Conservation (phyloP, 30 jellyfish, hydroid and myxozoan species). For the Aurelia aurita region DNA sequence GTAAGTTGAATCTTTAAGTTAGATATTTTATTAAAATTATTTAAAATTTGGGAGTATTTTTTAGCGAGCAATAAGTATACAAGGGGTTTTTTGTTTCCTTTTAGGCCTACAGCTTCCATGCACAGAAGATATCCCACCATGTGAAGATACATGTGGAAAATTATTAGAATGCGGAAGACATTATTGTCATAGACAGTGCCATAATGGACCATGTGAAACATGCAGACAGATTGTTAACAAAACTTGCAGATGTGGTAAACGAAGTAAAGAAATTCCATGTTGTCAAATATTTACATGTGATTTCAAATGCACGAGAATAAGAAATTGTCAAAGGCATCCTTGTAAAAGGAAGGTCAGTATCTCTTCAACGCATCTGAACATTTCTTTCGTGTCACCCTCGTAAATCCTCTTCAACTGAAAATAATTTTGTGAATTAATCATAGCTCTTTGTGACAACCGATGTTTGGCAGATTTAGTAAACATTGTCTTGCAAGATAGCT, state of each 20-base stretch:
- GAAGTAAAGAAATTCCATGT: slow-evolving; percentile 87
- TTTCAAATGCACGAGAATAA: slow-evolving; percentile 73
- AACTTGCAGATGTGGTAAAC: slow-evolving; percentile 85
- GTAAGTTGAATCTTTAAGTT: no score
- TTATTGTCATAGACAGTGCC: slow-evolving; percentile 85
- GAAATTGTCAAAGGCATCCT: slow-evolving; percentile 89
- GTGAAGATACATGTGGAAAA: slow-evolving; percentile 93
- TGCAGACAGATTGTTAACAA: slow-evolving; percentile 84
- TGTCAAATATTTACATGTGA: slow-evolving; percentile 82
- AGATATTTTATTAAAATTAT: no score
- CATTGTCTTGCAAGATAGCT: no score
- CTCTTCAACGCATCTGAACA: no score
- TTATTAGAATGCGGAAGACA: slow-evolving; percentile 84
- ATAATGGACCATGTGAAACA: slow-evolving; percentile 92
- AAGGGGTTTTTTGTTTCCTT: background rate
- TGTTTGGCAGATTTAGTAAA: no score
- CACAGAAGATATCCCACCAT: slow-evolving; percentile 82
- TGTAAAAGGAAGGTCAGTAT: slow-evolving; percentile 85
- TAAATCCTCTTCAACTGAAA: no score
- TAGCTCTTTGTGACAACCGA: no score
- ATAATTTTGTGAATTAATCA: no score
- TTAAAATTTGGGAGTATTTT: no score
- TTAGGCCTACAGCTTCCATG: slow-evolving; percentile 85
- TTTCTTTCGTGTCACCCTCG: no score
- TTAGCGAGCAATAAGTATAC: no score